These are phyloP conservation scores for Lytechinus pictus DNA, from an alignment of 35 echinoderm and acorn worm genomes.

Conservation along the genomic window DNA sequence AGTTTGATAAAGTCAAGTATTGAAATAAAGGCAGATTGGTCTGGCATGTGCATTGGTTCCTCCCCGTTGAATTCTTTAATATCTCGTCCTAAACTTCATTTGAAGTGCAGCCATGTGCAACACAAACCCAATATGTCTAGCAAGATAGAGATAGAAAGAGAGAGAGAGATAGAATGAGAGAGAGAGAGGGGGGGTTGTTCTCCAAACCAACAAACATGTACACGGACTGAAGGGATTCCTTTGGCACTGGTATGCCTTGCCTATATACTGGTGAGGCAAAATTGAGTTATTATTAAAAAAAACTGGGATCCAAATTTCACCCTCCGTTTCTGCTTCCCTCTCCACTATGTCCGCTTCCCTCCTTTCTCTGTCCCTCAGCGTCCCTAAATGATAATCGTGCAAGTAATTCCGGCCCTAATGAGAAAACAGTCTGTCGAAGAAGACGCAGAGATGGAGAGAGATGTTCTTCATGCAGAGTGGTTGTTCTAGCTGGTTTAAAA, in stretches of 20 bases:
- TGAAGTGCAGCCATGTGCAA: not conserved
- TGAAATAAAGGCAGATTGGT: not conserved
- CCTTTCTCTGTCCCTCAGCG: not conserved
- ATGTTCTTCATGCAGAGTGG: not conserved
- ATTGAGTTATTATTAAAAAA: conserved; percentile 21
- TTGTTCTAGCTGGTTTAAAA: not conserved
- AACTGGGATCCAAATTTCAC: conserved; percentile 9
- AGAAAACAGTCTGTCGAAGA: conserved; percentile 47
- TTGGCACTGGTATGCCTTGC: not conserved
- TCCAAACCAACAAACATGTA: not conserved
- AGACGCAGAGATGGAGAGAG: not conserved
- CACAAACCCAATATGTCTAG: not conserved
- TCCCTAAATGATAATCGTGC: conserved; percentile 41
- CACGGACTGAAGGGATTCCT: not conserved
- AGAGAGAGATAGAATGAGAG: not conserved
- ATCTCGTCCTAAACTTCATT: conserved; percentile 43
- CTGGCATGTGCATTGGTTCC: conserved; percentile 53
- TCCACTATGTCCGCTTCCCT: not conserved
- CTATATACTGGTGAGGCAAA: not conserved
- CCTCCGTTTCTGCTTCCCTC: conserved; percentile 35
- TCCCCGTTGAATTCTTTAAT: conserved; percentile 35
- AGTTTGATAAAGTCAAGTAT: not conserved
- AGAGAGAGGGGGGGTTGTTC: not conserved
- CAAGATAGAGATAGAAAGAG: not conserved
- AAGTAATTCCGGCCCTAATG: conserved; percentile 31